These are phyloP conservation scores for Unio pictorum DNA, from an alignment of 2,888 invertebrate species.

Conservation along the genomic window DNA sequence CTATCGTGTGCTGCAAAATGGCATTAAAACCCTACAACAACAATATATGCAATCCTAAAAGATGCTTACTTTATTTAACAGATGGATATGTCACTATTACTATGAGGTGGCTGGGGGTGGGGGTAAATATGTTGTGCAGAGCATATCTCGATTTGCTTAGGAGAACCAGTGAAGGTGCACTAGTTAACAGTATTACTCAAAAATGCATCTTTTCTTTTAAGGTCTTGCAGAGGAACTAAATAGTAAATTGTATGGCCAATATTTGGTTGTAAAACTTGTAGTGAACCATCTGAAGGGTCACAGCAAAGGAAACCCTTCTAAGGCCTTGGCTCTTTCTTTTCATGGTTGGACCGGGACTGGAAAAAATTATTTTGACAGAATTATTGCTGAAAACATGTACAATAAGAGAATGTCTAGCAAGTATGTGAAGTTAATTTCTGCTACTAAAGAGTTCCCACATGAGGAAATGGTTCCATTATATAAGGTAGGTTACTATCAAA, in stretches of 20 bases:
- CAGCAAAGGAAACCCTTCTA: constrained; percentile 73
- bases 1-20: too few species aligned
- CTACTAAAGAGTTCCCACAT: constrained; percentile 85
- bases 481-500: constrained; percentile 69
- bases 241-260: constrained; percentile 77
- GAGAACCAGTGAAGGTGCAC: too few species aligned
- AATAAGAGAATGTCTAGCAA: constrained; percentile 80
- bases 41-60: too few species aligned
- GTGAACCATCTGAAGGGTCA: constrained; percentile 75
- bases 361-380: constrained; percentile 67
- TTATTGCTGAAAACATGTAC: constrained; percentile 71
- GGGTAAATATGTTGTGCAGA: too few species aligned
- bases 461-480: constrained; percentile 74
- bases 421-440: constrained; percentile 86
- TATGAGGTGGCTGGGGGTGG: too few species aligned
- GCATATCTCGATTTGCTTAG: too few species aligned
- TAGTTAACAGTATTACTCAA: background rate
- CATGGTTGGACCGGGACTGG: constrained; percentile 90
- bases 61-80: too few species aligned
- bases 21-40: too few species aligned
- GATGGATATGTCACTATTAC: too few species aligned
- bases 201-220: constrained; percentile 28
- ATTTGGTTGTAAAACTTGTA: constrained; percentile 80
- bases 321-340: constrained; percentile 92
- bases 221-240: constrained; percentile 64